phyloP scores from a whole-genome alignment of 2,113 vertebrate genomes.

The Tragelaphus strepsiceros region DNA sequence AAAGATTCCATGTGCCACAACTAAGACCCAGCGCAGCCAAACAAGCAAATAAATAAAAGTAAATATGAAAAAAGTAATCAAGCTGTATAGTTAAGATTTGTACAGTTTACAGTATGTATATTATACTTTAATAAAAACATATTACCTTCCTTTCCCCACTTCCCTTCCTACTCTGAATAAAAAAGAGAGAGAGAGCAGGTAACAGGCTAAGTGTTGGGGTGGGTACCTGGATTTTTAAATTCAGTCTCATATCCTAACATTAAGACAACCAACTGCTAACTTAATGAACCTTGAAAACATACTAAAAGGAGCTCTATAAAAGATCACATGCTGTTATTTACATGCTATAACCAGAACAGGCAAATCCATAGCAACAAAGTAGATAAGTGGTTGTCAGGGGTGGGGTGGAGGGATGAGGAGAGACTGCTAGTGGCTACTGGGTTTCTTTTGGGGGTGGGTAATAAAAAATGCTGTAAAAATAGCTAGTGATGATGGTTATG shows the following conservation, averaged over 20 bases:
- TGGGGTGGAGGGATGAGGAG: background rate
- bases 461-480: slow-evolving; percentile 18
- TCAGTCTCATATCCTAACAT: background rate
- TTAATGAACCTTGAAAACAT: background rate
- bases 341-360: background rate
- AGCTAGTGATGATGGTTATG: background rate
- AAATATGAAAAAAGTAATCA: background rate
- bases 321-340: background rate
- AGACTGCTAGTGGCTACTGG: background rate
- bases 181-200: background rate
- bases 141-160: background rate
- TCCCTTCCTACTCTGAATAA: background rate
- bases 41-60: background rate
- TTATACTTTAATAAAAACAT: background rate
- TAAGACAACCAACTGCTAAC: background rate
- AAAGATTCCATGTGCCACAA: background rate
- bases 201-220: background rate
- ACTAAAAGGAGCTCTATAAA: background rate
- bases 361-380: background rate
- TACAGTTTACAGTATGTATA: background rate
- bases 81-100: background rate
- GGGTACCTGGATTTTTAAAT: background rate
- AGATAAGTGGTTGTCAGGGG: background rate
- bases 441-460: background rate
- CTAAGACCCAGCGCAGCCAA: background rate